These are phyloP conservation scores for Menidia beryllina DNA, from an alignment of 2,113 vertebrate genomes.

Conservation along the genomic window DNA sequence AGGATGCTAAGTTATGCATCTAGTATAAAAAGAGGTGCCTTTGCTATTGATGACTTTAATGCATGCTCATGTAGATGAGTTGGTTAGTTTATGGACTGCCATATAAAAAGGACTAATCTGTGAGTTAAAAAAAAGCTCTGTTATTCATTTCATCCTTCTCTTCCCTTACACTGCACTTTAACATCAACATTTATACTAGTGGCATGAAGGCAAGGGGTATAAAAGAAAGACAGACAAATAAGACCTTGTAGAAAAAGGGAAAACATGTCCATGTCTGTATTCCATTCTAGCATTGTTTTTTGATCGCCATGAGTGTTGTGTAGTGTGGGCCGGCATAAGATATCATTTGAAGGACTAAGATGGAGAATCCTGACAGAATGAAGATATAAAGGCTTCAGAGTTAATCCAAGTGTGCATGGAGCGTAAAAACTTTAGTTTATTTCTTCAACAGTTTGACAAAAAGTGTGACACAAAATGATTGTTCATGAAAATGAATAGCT, in stretches of 20 bases:
- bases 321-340: slow-evolving; percentile 7
- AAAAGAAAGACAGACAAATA: slow-evolving; percentile 14
- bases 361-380: background rate
- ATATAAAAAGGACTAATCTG: slow-evolving; percentile 49
- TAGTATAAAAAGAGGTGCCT: background rate
- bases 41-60: slow-evolving; percentile 6
- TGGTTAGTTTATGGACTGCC: slow-evolving; percentile 6
- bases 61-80: background rate
- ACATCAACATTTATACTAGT: slow-evolving; percentile 48
- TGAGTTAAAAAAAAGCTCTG: slow-evolving; percentile 13
- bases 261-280: slow-evolving; percentile 16
- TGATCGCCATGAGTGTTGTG: slow-evolving; percentile 48
- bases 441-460: too few species aligned
- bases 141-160: slow-evolving; percentile 33
- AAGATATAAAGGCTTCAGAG: slow-evolving; percentile 7
- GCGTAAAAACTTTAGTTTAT: too few species aligned
- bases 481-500: too few species aligned
- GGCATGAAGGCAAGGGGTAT: slow-evolving; percentile 46
- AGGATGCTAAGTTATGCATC: background rate
- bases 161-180: slow-evolving; percentile 42
- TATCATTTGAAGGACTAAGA: slow-evolving; percentile 12
- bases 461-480: too few species aligned
- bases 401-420: too few species aligned
- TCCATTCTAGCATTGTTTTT: too few species aligned
- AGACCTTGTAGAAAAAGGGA: too few species aligned